Conservation (phyloP, 2,113 vertebrate genomes). For the Albula goreensis region DNA sequence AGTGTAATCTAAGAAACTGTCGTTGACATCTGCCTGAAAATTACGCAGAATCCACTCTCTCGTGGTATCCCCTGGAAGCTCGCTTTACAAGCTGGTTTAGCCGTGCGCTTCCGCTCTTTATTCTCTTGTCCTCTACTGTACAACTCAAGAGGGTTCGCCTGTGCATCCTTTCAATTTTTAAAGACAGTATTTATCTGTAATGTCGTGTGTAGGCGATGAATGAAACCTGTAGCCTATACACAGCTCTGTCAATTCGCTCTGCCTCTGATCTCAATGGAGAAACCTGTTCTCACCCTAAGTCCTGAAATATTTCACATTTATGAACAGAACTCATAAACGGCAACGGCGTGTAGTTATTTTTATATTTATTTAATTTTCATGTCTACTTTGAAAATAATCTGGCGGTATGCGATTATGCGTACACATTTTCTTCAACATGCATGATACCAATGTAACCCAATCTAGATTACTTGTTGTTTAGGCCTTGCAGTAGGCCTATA, state of each 20-base stretch:
- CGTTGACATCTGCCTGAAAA: slow-evolving; percentile 21
- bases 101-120: slow-evolving; percentile 6
- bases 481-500: background rate
- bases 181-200: background rate
- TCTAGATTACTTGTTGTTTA: too few species aligned
- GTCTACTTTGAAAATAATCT: background rate
- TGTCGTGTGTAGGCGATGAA: background rate
- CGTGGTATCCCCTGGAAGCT: background rate
- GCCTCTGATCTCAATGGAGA: background rate
- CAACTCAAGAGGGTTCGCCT: background rate
- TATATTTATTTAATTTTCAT: too few species aligned
- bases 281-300: background rate
- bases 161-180: background rate
- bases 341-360: background rate
- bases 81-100: background rate
- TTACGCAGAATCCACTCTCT: slow-evolving; percentile 8
- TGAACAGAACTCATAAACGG: background rate
- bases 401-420: background rate
- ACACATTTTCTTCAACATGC: background rate
- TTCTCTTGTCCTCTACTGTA: background rate
- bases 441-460: too few species aligned
- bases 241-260: background rate
- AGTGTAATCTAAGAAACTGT: slow-evolving; percentile 44
- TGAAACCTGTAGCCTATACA: background rate
- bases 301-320: background rate